phyloP scores from a whole-genome alignment of 2,113 vertebrate genomes.

The Macroglossus sobrinus region DNA sequence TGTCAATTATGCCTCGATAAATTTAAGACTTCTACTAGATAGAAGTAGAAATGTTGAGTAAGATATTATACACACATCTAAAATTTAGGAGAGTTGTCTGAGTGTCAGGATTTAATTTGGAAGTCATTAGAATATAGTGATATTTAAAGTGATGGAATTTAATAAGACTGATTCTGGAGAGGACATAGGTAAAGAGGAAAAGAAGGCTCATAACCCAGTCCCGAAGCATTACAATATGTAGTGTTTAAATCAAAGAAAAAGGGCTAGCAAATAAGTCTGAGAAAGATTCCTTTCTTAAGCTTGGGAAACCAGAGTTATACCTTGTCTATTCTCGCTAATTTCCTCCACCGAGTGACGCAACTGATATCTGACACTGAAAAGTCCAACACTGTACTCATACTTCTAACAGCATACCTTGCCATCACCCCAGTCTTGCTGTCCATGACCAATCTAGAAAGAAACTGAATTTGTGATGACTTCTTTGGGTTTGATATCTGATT shows the following conservation, averaged over 20 bases:
- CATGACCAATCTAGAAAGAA: not conserved
- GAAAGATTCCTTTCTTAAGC: not conserved
- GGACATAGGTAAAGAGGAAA: not conserved
- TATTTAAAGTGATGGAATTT: not conserved
- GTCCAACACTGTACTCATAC: not conserved
- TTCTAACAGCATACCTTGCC: no score
- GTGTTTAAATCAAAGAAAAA: not conserved
- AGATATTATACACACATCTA: not conserved
- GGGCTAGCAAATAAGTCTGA: not conserved
- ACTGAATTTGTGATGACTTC: not conserved
- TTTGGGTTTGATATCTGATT: not conserved
- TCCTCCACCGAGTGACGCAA: not conserved
- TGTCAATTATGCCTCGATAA: not conserved
- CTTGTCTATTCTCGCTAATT: not conserved
- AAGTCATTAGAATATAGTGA: not conserved
- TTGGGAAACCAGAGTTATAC: not conserved
- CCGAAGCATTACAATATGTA: not conserved
- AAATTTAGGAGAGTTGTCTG: not conserved
- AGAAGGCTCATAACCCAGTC: not conserved
- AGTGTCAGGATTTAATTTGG: not conserved
- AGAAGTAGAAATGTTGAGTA: not conserved
- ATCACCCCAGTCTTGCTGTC: not conserved
- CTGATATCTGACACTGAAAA: not conserved
- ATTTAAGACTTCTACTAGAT: not conserved
- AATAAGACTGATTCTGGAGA: not conserved